Base-by-base conservation (phyloP, 1,140 invertebrate genomes). In the Paraescarpia echinospica region DNA sequence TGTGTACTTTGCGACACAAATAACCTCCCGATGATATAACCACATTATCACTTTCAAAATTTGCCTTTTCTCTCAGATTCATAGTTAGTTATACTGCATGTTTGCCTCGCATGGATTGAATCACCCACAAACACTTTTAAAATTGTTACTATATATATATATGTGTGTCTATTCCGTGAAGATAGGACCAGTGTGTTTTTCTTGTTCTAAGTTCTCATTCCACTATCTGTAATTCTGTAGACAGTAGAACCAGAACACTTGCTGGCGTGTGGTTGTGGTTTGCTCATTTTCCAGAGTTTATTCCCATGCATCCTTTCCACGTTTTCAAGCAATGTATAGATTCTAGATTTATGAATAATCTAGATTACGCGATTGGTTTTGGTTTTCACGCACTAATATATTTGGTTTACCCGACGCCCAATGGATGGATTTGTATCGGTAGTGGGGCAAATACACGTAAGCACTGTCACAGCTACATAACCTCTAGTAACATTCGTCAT, bases 361-460 rank as follows among this genome's bases (percentile, higher is more conserved):
- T 77, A 77, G 59, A 77, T 77, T 77, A 77, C 27, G 59, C 59
- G 59, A 77, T 77, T 77, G 59, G 59, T 77, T 77, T 77, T 77
- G 59, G 59, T 77, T 77, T 77, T 77, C 59, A 77, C 59, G 59
- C 59, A 77, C 59, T 77, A 77, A 77, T 77, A 77, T 77, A 27
- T 27, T 31, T 0, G 27, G 14, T 77, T 77, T 77, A 18, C 59
- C 8, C 59, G 59, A 12, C 9, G 14, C 22, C 27, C 22, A 77
- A 77, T 77, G 27, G 59, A 77, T 18, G 59, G 59, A 27, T 77
- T 77, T 77, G 27, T 77, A 77, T 77, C 59, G 27, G 59, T 18
- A 77, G 59, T 18, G 18, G 22, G 59, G 59, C 59, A 77, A 77
- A 77, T 77, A 77, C 59, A 77, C 14, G 22, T 51, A 51, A 51